These are phyloP conservation scores for Crambe crambe DNA, from an alignment of 37 sponge, comb jelly and placozoan species.

Conservation along the genomic window DNA sequence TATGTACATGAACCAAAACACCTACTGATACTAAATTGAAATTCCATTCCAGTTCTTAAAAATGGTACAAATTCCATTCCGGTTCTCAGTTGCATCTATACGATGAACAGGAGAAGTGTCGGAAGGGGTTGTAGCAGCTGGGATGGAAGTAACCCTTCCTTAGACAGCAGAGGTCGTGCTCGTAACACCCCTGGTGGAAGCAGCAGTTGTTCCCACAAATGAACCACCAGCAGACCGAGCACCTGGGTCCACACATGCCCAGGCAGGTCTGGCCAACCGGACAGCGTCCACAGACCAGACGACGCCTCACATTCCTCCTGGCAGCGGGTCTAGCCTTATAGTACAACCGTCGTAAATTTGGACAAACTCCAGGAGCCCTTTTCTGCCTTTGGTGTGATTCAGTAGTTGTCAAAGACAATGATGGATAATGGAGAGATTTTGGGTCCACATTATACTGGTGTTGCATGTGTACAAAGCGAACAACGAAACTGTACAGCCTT, in stretches of 20 bases:
- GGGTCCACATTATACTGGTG: too few relatives aligned
- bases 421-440: too few relatives aligned
- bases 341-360: background rate
- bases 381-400: background rate
- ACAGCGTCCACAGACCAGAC: background rate
- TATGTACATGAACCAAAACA: too few relatives aligned
- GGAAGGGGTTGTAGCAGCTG: background rate
- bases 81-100: too few relatives aligned
- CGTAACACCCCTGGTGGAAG: background rate
- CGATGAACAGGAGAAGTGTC: background rate
- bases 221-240: background rate
- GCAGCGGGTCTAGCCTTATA: too few relatives aligned
- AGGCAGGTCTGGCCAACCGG: background rate
- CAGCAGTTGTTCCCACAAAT: background rate
- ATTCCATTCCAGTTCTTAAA: too few relatives aligned
- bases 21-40: too few relatives aligned
- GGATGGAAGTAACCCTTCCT: background rate
- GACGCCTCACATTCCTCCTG: too few relatives aligned
- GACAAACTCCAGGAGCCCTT: background rate
- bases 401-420: too few relatives aligned
- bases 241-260: background rate
- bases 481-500: background rate
- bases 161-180: background rate
- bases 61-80: too few relatives aligned
- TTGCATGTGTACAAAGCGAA: background rate